Evolutionary conservation across 1,140 invertebrate genomes (phyloP).

Genomic region (Tachypleus tridentatus): DNA sequence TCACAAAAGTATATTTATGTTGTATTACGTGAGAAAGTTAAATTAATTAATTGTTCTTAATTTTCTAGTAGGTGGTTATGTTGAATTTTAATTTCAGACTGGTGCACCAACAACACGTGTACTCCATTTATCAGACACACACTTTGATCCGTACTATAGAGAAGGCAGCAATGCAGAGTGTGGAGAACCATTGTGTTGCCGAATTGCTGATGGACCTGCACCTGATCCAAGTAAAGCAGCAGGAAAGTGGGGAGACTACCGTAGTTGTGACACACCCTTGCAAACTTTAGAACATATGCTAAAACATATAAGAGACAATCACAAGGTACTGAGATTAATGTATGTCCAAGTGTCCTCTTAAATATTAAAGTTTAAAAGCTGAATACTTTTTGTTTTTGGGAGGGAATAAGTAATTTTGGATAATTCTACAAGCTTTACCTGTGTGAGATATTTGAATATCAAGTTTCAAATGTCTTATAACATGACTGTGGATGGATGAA

Average conservation of each 20-base stretch:
- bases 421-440: neutral
- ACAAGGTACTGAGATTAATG: slow-evolving; percentile 45
- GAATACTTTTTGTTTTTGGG: neutral
- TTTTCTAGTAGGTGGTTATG: neutral
- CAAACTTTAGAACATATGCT: slow-evolving; percentile 85
- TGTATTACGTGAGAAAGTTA: neutral
- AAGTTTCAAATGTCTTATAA: too few relatives aligned
- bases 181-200: slow-evolving; percentile 76
- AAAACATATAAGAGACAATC: slow-evolving; percentile 70
- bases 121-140: slow-evolving; percentile 82
- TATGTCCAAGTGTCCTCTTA: too few relatives aligned
- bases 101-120: slow-evolving; percentile 72
- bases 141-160: slow-evolving; percentile 82
- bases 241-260: slow-evolving; percentile 84
- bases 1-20: neutral
- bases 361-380: neutral
- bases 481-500: too few relatives aligned
- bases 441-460: neutral
- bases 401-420: too few relatives aligned
- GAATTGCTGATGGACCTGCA: slow-evolving; percentile 41
- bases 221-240: slow-evolving; percentile 57
- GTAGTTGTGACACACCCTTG: slow-evolving; percentile 78
- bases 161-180: slow-evolving; percentile 83
- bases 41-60: neutral
- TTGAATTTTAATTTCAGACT: slow-evolving; percentile 6